A percentile compares a stretch with the other conserved stretches of the same genome.
Evolutionary conservation across 2,797 vertebrate species (phyloP).

Genomic region (Momotus momota): DNA sequence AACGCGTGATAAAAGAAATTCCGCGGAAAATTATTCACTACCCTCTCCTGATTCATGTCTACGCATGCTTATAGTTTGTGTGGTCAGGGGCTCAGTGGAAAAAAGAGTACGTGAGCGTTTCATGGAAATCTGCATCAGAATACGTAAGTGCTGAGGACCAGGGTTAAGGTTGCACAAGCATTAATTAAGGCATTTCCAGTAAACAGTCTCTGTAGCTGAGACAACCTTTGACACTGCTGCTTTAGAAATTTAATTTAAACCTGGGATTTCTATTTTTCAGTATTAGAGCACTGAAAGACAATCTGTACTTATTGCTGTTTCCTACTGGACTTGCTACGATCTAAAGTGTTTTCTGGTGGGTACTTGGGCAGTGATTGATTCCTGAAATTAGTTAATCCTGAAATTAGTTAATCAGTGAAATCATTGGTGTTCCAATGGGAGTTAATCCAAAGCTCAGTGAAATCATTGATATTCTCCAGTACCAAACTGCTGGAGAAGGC

Average conservation of each 20-base stretch:
- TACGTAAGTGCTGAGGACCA: fast-evolving
- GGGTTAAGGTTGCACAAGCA: background rate
- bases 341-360: background rate
- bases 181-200: background rate
- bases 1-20: background rate
- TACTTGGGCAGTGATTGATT: background rate
- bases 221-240: background rate
- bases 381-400: background rate
- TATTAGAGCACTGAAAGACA: background rate
- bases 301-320: background rate
- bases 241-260: background rate
- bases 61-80: background rate
- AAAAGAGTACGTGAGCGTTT: background rate
- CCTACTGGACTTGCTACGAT: background rate
- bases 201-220: background rate
- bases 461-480: background rate
- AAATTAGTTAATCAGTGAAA: background rate
- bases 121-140: background rate
- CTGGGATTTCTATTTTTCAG: background rate
- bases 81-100: background rate
- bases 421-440: background rate
- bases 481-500: background rate
- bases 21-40: background rate
- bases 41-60: background rate
- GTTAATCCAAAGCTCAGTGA: background rate